phyloP scores from a whole-genome alignment of 2,113 vertebrate species.

The Prolemur simus region DNA sequence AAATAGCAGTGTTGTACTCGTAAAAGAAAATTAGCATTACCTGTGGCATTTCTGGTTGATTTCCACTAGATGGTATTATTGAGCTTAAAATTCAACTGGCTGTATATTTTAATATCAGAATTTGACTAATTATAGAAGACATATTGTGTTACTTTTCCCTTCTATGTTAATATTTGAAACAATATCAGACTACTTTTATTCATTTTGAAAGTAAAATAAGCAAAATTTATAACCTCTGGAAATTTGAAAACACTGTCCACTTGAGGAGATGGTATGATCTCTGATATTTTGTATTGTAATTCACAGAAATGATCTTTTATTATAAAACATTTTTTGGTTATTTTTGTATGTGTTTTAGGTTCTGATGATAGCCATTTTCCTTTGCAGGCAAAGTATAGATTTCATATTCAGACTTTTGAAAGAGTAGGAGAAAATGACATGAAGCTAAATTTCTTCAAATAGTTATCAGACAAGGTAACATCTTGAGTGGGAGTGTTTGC shows the following conservation, averaged over 20 bases:
- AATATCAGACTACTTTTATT: not conserved
- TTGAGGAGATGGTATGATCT: not conserved
- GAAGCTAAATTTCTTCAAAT: not conserved
- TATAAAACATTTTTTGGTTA: not conserved
- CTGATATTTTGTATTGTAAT: not conserved
- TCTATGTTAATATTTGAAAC: not conserved
- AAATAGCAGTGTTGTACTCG: not conserved
- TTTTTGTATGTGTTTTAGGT: not conserved
- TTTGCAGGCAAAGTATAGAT: not conserved
- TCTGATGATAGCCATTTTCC: not conserved
- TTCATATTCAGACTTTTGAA: slow-evolving; percentile 25
- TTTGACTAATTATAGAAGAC: not conserved
- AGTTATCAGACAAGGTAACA: not conserved
- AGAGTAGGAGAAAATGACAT: not conserved
- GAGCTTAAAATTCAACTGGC: not conserved
- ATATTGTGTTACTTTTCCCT: not conserved
- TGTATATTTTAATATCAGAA: not conserved
- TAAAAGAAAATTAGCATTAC: not conserved
- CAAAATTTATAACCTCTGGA: not conserved
- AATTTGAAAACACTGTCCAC: not conserved
- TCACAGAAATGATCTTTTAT: not conserved
- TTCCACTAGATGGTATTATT: slow-evolving; percentile 66
- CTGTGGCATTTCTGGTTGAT: not conserved
- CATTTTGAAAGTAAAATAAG: not conserved
- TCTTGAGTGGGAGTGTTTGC: not conserved